Evolutionary conservation across 1,140 invertebrate species (phyloP).

Genomic region (Drosophila ohnishii): DNA sequence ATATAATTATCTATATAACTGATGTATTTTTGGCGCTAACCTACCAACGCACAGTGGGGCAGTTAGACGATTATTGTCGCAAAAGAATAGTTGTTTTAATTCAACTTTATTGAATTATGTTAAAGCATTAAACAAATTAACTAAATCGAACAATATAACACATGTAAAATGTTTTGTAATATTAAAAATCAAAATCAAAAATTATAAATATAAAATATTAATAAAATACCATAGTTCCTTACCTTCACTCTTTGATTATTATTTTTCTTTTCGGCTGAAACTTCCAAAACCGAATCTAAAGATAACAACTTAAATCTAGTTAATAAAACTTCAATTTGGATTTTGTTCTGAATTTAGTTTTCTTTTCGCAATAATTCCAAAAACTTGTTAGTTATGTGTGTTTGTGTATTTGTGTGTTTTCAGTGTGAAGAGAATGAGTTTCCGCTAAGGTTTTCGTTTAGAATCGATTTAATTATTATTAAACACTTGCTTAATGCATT

Average conservation of each 20-base stretch:
- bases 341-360: slow-evolving; percentile 25
- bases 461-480: slow-evolving; percentile 46
- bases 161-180: no score
- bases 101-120: no score
- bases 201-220: no score
- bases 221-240: slow-evolving; percentile 84
- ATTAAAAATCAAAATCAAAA: no score
- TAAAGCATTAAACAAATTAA: no score
- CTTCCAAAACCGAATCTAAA: neutral
- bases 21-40: no score
- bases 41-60: no score
- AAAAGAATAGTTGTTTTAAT: no score
- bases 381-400: slow-evolving; percentile 32
- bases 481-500: slow-evolving; percentile 51
- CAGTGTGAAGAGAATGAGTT: slow-evolving; percentile 16
- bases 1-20: no score
- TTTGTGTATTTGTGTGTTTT: neutral
- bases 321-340: slow-evolving; percentile 7
- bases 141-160: no score
- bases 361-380: slow-evolving; percentile 45
- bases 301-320: neutral
- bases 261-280: neutral
- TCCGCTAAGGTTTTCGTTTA: slow-evolving; percentile 11
- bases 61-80: no score
- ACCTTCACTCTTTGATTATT: no score